Evolutionary conservation across 2,888 invertebrate species (phyloP).

Genomic region (Oligia fasciuncula): DNA sequence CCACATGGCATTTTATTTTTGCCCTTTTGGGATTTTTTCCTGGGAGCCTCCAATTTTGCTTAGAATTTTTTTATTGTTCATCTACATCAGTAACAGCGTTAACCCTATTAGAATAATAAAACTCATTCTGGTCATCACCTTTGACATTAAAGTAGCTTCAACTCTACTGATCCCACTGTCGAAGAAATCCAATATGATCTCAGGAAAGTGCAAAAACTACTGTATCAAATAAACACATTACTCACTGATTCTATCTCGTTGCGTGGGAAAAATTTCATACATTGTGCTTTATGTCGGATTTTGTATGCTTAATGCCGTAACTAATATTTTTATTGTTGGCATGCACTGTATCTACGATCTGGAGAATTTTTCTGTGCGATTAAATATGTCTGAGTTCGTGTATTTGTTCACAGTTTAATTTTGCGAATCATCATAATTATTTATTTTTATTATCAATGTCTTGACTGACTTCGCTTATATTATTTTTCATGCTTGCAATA

Average conservation of each 20-base stretch:
- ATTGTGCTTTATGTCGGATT: conserved; percentile 44
- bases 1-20: neutral
- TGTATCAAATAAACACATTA: conserved; percentile 53
- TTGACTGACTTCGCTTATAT: neutral
- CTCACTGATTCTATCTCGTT: conserved; percentile 45
- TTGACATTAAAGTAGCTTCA: conserved; percentile 7
- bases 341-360: conserved; percentile 37
- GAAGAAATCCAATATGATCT: conserved; percentile 26
- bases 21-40: neutral
- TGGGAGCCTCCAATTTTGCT: neutral
- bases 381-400: neutral
- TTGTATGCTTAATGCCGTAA: conserved; percentile 46
- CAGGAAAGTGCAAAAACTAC: conserved; percentile 50
- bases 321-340: conserved; percentile 57
- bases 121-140: neutral
- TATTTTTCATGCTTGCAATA: neutral
- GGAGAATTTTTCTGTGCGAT: conserved; percentile 13
- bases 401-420: neutral
- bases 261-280: conserved; percentile 58
- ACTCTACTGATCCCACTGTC: neutral
- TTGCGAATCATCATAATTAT: neutral
- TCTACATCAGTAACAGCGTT: neutral
- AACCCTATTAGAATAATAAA: neutral
- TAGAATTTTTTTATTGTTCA: neutral
- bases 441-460: neutral